Evolutionary conservation across 1,140 invertebrate genomes (phyloP).

Genomic region (Euschistus heros): DNA sequence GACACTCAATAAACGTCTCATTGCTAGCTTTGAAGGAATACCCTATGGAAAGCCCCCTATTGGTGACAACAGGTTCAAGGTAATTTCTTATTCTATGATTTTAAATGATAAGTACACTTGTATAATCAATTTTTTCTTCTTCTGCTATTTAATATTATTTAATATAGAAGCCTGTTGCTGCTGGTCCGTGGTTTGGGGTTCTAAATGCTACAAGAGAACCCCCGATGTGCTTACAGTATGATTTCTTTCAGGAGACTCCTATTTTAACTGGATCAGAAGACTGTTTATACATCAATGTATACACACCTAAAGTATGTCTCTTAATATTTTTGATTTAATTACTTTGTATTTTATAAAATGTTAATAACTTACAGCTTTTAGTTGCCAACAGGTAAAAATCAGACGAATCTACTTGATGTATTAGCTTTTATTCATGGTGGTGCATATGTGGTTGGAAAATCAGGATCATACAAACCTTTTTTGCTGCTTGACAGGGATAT

Average conservation of each 20-base stretch:
- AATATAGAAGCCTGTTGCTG: not conserved
- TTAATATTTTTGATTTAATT: too few relatives aligned
- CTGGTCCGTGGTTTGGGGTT: not conserved
- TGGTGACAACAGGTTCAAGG: not conserved
- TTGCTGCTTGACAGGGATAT: constrained; percentile 42
- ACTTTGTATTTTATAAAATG: too few relatives aligned
- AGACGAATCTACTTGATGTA: constrained; percentile 28
- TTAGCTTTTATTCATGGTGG: constrained; percentile 43
- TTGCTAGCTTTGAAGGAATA: constrained; percentile 11
- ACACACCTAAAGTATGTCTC: constrained; percentile 24
- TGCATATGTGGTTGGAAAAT: constrained; percentile 37
- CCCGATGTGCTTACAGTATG: not conserved
- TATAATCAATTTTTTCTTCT: too few relatives aligned
- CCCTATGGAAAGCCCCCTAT: not conserved
- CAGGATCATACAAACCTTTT: constrained; percentile 34
- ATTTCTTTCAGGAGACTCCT: not conserved
- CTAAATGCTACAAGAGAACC: not conserved
- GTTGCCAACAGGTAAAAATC: too few relatives aligned
- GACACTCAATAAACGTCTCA: not conserved
- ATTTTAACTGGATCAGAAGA: constrained; percentile 26
- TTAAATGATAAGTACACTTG: too few relatives aligned
- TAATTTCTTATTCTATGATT: not conserved
- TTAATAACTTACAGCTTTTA: too few relatives aligned
- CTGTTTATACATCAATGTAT: constrained; percentile 31
- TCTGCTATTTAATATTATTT: too few relatives aligned